These are phyloP conservation scores for Drosophila mulleri DNA, from an alignment of 2,888 invertebrate genomes.

Conservation along the genomic window DNA sequence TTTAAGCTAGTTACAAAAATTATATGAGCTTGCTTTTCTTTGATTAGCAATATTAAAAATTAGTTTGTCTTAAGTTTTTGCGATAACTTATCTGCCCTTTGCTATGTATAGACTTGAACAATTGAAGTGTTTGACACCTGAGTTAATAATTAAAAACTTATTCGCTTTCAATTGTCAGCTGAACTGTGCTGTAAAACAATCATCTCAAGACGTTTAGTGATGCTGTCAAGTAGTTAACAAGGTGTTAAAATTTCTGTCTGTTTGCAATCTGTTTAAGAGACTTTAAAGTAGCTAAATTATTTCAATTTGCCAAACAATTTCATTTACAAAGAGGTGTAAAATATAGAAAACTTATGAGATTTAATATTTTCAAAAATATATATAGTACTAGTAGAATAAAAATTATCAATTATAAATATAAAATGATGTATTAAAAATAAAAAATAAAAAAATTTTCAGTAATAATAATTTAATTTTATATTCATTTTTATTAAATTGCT, in stretches of 20 bases:
- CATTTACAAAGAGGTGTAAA: background rate
- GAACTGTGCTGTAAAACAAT: background rate
- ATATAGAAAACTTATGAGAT: background rate
- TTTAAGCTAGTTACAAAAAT: background rate
- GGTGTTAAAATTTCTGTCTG: background rate
- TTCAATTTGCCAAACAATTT: background rate
- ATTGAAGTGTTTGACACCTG: background rate
- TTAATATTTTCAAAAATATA: background rate
- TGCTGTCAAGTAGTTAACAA: background rate
- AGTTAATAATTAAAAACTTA: slow-evolving; percentile 2
- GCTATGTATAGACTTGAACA: background rate
- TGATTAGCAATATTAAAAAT: background rate
- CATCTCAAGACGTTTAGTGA: background rate
- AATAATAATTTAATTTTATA: no score
- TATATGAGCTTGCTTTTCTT: background rate
- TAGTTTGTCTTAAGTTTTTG: background rate
- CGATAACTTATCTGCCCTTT: background rate
- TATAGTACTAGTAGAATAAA: no score
- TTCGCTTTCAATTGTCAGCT: background rate
- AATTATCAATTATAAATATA: no score
- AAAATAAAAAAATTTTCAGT: no score
- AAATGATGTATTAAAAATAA: no score
- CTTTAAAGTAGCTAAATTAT: background rate
- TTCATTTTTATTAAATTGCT: background rate
- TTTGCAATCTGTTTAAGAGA: background rate